Percentiles rank a stretch among this genome's conserved stretches.
Evolutionary conservation across 2,888 invertebrate species (phyloP).

Genomic region (Hemicrepidius hirtus): DNA sequence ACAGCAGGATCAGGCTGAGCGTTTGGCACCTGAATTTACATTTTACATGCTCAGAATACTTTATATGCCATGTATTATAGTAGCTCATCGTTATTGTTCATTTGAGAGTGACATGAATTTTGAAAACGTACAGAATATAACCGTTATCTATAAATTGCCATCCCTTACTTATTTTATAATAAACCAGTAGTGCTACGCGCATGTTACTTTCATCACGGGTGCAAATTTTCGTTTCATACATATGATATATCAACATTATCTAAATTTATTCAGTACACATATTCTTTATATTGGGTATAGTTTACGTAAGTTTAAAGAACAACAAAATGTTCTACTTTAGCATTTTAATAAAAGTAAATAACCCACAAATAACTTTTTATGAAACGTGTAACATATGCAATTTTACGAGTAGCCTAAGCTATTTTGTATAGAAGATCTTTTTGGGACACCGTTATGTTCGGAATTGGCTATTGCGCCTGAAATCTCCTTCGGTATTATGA

Average conservation of each 20-base stretch:
- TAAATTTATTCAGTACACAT: no score
- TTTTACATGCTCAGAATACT: conserved; percentile 41
- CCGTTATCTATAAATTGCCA: no score
- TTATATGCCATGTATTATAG: conserved; percentile 4
- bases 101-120: no score
- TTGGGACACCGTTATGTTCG: conserved; percentile 21
- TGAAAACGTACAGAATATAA: no score
- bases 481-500: conserved; percentile 23
- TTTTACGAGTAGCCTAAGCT: conserved; percentile 7
- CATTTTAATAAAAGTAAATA: not conserved
- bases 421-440: conserved; percentile 23
- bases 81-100: not conserved
- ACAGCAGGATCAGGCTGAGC: conserved; percentile 26
- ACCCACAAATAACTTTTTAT: not conserved
- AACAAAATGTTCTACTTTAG: not conserved
- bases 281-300: no score
- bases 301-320: no score
- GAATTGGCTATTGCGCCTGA: conserved; percentile 22
- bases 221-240: no score
- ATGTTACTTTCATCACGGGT: no score
- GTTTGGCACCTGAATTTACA: conserved; percentile 30
- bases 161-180: no score
- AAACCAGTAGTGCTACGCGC: no score
- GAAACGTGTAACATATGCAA: conserved; percentile 11
- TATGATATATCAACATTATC: no score